Percentiles rank a stretch among this genome's conserved stretches.
These are phyloP conservation scores for Aphodius granarius DNA, from an alignment of 2,888 invertebrate genomes.

Conservation along the genomic window DNA sequence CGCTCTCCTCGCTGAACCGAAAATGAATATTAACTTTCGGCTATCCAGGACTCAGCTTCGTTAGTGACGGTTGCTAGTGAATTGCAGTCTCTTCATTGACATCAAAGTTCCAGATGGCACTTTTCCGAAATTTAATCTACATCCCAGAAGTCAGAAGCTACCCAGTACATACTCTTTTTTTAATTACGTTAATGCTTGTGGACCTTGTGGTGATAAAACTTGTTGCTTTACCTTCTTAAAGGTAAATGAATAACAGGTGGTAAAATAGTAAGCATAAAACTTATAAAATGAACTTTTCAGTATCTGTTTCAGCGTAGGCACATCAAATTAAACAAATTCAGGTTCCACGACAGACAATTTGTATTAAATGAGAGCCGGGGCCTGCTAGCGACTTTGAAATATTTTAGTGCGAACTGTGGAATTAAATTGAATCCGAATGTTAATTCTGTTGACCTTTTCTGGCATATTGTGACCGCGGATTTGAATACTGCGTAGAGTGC, in stretches of 20 bases:
- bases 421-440: not conserved
- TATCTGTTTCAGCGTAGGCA: no score
- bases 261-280: no score
- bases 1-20: conserved; percentile 1
- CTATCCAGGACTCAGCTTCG: not conserved
- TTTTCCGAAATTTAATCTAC: not conserved
- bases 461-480: conserved; percentile 3
- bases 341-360: not conserved
- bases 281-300: no score
- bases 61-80: not conserved
- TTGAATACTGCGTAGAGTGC: conserved; percentile 10
- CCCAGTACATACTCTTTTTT: no score
- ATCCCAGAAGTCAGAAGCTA: not conserved
- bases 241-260: no score
- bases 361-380: not conserved
- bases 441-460: not conserved
- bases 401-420: not conserved
- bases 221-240: no score
- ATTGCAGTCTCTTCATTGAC: not conserved
- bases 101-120: not conserved
- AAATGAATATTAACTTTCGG: conserved; percentile 21
- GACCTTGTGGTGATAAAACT: no score
- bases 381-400: not conserved
- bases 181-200: no score
- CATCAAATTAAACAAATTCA: not conserved